Evolutionary conservation across 2,888 invertebrate species (phyloP), one percentile per base, ranked within the genome.

Genomic region (Cataglyphis livida): DNA sequence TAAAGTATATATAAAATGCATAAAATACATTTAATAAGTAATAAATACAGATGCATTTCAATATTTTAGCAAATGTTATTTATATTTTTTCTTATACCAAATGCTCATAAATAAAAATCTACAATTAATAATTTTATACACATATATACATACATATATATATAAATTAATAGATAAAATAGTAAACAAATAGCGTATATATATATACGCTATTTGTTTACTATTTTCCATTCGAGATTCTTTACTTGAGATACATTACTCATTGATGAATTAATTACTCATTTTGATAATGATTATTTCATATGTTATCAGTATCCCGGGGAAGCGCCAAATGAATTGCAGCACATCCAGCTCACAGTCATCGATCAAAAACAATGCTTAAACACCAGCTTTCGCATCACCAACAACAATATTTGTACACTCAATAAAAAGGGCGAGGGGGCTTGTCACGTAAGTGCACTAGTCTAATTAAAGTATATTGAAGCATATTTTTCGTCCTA

Each of bases 341-440:
- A 96, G 89, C 95, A 95, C 91, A 96, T 96, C 76, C 93, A 95
- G 0, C 90, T 96, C 21, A 95, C 94, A 76, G 95, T 95, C 32
- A 94, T 95, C 38, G 91, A 93, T 10, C 96, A 96, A 89, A 95
- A 95, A 84, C 87, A 92, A 5, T 93, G 95, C 70, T 95, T 95
- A 90, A 91, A 78, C 21, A 86, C 90, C 12, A 95, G 95, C 86
- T 95, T 95, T 87, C 95, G 95, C 0, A 95, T 96, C 0, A 95
- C 93, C 87, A 94, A 94, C 5, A 92, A 94, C 0, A 95, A 96
- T 91, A 95, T 96, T 87, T 96, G 96, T 89, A 96, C 96, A 0
- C 93, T 96, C 21, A 96, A 96, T 44, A 95, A 94, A 89, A 91
- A 92, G 64, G 96, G 96, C 0, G 95, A 96, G 94, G 96, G 96